Conservation (phyloP, 2,113 vertebrate species). For the Zosterops borbonicus region DNA sequence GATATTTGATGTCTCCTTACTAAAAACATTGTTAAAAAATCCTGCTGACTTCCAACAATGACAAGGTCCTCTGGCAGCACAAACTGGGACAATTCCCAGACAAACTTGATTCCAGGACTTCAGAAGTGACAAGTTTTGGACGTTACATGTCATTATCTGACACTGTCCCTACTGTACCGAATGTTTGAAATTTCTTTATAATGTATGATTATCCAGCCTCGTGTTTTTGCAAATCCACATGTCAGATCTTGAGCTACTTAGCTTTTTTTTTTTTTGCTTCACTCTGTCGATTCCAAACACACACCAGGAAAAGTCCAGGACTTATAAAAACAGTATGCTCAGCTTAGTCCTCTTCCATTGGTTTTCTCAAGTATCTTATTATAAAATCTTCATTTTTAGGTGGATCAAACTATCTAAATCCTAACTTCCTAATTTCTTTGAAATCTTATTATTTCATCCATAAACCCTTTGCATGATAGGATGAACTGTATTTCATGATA, state of each 20-base stretch:
- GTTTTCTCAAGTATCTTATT: not conserved
- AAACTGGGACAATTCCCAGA: not conserved
- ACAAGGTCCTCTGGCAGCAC: not conserved
- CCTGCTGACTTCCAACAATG: not conserved
- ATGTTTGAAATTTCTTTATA: not conserved
- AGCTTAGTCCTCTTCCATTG: not conserved
- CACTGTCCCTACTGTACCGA: not conserved
- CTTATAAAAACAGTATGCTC: not conserved
- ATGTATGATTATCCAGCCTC: not conserved
- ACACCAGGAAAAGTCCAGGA: not conserved
- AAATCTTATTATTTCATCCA: not conserved
- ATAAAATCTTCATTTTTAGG: not conserved
- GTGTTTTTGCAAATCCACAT: not conserved
- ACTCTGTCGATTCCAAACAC: not conserved
- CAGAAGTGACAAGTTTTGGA: not conserved
- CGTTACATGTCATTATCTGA: not conserved
- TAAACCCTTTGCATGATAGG: not conserved
- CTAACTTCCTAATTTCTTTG: not conserved
- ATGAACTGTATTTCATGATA: not conserved
- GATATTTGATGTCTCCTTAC: not conserved
- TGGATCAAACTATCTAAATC: not conserved
- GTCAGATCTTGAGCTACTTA: not conserved
- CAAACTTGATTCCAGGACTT: not conserved
- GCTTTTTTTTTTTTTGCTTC: not conserved
- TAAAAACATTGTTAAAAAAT: not conserved